These are phyloP conservation scores for Melanotus villosus DNA, from an alignment of 2,888 invertebrate species.

Conservation along the genomic window DNA sequence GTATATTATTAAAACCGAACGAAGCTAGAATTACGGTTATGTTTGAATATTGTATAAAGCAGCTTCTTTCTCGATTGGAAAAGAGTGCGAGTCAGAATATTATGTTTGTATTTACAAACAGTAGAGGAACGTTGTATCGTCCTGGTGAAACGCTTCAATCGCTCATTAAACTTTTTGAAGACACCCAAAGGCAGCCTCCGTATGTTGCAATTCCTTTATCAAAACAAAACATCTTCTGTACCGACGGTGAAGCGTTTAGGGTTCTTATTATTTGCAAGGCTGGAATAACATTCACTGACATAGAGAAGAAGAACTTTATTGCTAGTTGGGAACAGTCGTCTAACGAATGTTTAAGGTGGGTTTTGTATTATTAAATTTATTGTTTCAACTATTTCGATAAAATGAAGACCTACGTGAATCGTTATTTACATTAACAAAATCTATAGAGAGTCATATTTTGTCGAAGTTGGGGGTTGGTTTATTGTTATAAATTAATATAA, in stretches of 20 bases:
- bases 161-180: constrained; percentile 55
- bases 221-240: constrained; percentile 61
- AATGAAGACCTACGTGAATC: no score
- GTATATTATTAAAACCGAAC: constrained; percentile 59
- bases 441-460: no score
- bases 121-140: constrained; percentile 57
- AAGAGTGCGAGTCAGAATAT: constrained; percentile 62
- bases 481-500: no score
- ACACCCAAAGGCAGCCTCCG: constrained; percentile 45
- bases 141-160: constrained; percentile 59
- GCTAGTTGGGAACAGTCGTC: constrained; percentile 55
- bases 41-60: constrained; percentile 62
- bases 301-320: constrained; percentile 45
- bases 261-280: constrained; percentile 59
- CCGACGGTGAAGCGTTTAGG: constrained; percentile 63
- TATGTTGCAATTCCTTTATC: constrained; percentile 50
- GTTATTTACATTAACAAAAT: no score
- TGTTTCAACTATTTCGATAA: no score
- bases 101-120: constrained; percentile 63
- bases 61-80: constrained; percentile 62
- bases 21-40: constrained; percentile 57
- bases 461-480: no score
- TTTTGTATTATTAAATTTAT: background rate
- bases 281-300: constrained; percentile 48
- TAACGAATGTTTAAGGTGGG: constrained; percentile 56